Base-by-base conservation (phyloP, 92 coral and sea anemone species). In the Micromussa lordhowensis region DNA sequence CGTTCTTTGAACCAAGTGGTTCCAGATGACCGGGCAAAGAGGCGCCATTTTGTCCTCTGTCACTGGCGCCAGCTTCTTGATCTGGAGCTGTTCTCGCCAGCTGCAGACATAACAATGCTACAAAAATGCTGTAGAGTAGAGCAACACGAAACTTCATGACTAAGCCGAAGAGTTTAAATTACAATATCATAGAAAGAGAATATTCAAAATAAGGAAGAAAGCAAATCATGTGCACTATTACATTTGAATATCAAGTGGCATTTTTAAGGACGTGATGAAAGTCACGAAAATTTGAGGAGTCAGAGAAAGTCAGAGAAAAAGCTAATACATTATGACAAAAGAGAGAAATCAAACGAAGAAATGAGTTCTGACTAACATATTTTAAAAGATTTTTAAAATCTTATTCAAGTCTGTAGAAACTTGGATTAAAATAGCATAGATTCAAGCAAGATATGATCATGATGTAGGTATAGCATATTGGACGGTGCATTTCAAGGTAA, bases 1-100 rank as follows among this genome's bases (percentile, higher is more conserved):
- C 75, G 76, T 88, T 94, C 76, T 82, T 89, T 14, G 98, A 84
- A 13, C 96, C 99, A 68, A 97, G 91, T 6, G 97, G 96, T 77
- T 97, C 99, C 54, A 97, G 66, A 90, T 97, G 99, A 11, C 99
- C 99, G 0, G 95, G 97, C 14, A 86, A 16, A 5, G 82, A 85
- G 17, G 88, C 58, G 26, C 31, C 59, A 53, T 86, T 83, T 77
- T 40, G 55, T 29, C 31, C 53, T 30, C 49, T 77, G 32, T 38
- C 61, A 2, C n/a, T n/a, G n/a, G 6, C 48, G 6, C 24, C 54
- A 0, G 58, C 29, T 31, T 63, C 75, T 44, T 74, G 78, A 61
- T 61, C 3, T 61, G 24, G 51, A 44, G 31, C 24, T 17, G 63
- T 28, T 34, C 66, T 78, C 53, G n/a, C 73, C 1, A 40, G 36